Conservation (phyloP, 2,888 invertebrate species). For the Limenitis camilla region DNA sequence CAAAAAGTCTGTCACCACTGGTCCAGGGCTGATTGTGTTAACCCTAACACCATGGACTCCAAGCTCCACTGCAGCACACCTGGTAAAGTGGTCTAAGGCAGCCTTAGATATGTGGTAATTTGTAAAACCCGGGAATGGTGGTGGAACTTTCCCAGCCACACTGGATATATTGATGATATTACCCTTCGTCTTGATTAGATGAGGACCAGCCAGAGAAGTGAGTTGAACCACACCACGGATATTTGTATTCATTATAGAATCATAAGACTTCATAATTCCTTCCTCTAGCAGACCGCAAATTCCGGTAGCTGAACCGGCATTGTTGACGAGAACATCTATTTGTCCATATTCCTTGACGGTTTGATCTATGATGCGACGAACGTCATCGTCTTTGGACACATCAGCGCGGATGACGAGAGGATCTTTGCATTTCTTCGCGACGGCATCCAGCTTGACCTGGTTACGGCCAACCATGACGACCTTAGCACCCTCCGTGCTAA, state of each 20-base stretch:
- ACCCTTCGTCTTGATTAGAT: slow-evolving; percentile 34
- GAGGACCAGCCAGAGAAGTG: slow-evolving; percentile 30
- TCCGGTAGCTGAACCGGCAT: slow-evolving; percentile 29
- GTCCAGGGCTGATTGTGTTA: background rate
- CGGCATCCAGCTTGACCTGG: slow-evolving; percentile 10
- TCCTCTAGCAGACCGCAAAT: slow-evolving; percentile 23
- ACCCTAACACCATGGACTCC: slow-evolving; percentile 16
- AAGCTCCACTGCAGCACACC: slow-evolving; percentile 14
- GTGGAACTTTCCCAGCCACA: slow-evolving; percentile 20
- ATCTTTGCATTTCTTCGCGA: slow-evolving; percentile 9
- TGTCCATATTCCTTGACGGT: slow-evolving; percentile 31
- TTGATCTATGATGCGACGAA: slow-evolving; percentile 25
- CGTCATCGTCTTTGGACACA: slow-evolving; percentile 11
- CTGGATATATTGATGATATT: slow-evolving; percentile 17
- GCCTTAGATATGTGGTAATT: slow-evolving; percentile 28
- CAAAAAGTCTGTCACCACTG: slow-evolving; percentile 27
- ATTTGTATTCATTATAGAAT: slow-evolving; percentile 23
- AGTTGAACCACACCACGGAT: slow-evolving; percentile 28
- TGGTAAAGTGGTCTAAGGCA: slow-evolving; percentile 12
- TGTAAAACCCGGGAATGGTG: slow-evolving; percentile 14
- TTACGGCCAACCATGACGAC: slow-evolving; percentile 37
- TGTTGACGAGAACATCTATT: slow-evolving; percentile 37
- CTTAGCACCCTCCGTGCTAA: slow-evolving; percentile 38
- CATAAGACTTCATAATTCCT: slow-evolving; percentile 12
- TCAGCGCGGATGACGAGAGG: slow-evolving; percentile 10